Percentiles rank a stretch among this genome's conserved stretches.
These are phyloP conservation scores for Drepana arcuata DNA, from an alignment of 1,140 invertebrate genomes.

Conservation along the genomic window DNA sequence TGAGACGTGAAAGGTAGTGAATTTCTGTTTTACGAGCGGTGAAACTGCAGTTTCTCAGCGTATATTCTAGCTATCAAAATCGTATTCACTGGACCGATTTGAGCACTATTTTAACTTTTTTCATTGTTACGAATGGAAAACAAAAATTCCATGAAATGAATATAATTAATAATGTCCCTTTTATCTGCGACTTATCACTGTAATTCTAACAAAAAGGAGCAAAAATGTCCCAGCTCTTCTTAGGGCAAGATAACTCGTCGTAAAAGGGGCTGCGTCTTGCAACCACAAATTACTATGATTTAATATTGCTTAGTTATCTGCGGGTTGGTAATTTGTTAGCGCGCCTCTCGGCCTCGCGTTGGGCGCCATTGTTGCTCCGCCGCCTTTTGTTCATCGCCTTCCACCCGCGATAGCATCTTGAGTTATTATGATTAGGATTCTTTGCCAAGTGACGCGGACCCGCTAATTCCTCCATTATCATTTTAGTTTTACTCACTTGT, in stretches of 20 bases:
- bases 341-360: constrained; percentile 41
- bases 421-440: constrained; percentile 71
- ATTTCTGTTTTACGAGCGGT: constrained; percentile 50
- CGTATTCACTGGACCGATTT: constrained; percentile 42
- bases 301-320: constrained; percentile 72
- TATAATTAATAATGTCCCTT: neutral
- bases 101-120: constrained; percentile 29
- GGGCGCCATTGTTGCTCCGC: constrained; percentile 58
- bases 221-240: constrained; percentile 29
- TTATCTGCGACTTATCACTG: constrained; percentile 20
- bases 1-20: constrained; percentile 21
- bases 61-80: constrained; percentile 37
- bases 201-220: constrained; percentile 30
- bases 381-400: constrained; percentile 66
- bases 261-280: constrained; percentile 48
- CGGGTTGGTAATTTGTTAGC: constrained; percentile 65
- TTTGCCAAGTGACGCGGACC: constrained; percentile 60
- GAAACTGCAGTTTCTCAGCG: constrained; percentile 53
- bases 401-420: constrained; percentile 61
- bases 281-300: constrained; percentile 70
- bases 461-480: constrained; percentile 61
- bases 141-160: neutral
- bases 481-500: constrained; percentile 41
- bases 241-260: constrained; percentile 38
- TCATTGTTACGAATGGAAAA: neutral